Conservation (phyloP, 2,888 invertebrate genomes). For the Ochropleura leucogaster region DNA sequence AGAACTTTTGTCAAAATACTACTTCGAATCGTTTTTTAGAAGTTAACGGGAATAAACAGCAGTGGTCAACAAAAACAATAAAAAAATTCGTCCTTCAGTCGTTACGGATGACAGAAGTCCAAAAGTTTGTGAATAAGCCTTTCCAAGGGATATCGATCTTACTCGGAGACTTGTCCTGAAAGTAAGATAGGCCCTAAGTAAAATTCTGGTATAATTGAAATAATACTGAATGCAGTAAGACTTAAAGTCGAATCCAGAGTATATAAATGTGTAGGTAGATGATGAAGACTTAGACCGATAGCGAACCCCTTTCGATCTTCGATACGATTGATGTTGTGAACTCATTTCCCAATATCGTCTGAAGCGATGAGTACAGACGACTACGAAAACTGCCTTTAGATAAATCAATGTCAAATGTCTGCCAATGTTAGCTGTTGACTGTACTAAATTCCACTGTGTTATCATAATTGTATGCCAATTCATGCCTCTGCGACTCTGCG, state of each 20-base stretch:
- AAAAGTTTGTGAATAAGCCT: background rate
- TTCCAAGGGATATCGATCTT: background rate
- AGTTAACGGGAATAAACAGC: too few species aligned
- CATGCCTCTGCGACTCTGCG: background rate
- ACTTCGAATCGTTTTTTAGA: too few species aligned
- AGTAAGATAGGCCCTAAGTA: background rate
- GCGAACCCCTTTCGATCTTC: background rate
- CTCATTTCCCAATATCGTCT: background rate
- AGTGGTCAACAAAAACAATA: too few species aligned
- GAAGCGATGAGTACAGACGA: background rate
- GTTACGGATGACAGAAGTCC: background rate
- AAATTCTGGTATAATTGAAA: background rate
- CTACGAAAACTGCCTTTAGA: background rate
- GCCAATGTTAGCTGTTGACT: background rate
- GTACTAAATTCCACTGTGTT: background rate
- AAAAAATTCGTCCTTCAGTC: background rate
- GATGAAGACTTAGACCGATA: background rate
- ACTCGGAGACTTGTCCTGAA: background rate
- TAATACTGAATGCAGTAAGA: background rate
- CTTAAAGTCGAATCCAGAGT: background rate
- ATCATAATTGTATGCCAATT: background rate
- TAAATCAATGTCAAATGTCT: background rate
- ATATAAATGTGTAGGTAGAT: background rate
- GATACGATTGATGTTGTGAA: background rate
- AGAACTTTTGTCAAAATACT: too few species aligned